Base-by-base conservation (phyloP, 1,140 invertebrate genomes). In the Caenorhabditis elegans region DNA sequence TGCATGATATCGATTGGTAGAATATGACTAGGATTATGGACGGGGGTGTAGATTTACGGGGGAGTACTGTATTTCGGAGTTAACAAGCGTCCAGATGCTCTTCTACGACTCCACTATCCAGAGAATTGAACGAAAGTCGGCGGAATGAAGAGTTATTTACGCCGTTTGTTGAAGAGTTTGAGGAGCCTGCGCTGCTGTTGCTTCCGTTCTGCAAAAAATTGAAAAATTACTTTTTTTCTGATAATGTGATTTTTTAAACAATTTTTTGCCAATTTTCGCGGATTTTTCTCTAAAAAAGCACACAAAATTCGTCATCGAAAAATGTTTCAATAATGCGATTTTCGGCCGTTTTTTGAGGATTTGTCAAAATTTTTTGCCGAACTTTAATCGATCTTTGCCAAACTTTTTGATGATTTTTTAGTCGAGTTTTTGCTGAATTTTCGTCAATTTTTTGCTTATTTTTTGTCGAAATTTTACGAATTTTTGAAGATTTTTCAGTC, bases 21-120 rank as follows among this genome's bases (percentile, higher is more conserved):
- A 46, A 36, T 31, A 77, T 79, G 82, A 76, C 47, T 51, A 47
- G 34, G 15, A 17, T 26, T 15, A 36, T 26, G 19, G 17, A 22
- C 6, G 10, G 43, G 15, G 31, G 24, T 6, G 10, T 1, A 36
- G 47, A n/a, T 47, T 22, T 15, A 39, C 43, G 24, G 3, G 2
- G 22, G 48, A 78, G 46, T 31, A n/a, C n/a, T n/a, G n/a, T n/a
- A n/a, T n/a, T n/a, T n/a, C n/a, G 17, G 22, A 10, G 76, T 31
- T 76, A 48, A 31, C 78, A 83, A 17, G 53, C 43, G 15, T 85
- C 84, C 19, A 76, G 39, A 39, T 60, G 46, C 46, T 86, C 85
- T 47, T 86, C 85, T 22, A 85, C 85, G 43, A 86, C 85, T 22
- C 85, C 85, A 28, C 36, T 51, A 76, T 86, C 85, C 3, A 86